A percentile compares a stretch with the other conserved stretches of the same genome.
Conservation (phyloP, 2,113 vertebrate species). For the Pungitius pungitius region DNA sequence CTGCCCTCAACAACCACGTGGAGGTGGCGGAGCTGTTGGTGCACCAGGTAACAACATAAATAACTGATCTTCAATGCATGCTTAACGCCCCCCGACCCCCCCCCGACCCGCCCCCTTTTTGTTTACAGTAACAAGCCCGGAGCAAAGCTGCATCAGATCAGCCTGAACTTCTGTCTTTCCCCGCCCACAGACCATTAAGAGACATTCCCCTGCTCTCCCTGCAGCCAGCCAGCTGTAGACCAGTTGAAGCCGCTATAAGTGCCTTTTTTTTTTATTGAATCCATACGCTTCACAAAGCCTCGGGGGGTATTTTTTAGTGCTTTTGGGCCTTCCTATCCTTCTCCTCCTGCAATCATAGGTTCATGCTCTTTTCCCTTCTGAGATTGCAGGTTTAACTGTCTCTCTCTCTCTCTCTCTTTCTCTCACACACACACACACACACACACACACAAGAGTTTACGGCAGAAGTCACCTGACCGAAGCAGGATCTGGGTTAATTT, state of each 20-base stretch:
- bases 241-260: constrained; percentile 65
- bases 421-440: constrained; percentile 20
- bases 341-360: constrained; percentile 59
- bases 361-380: constrained; percentile 41
- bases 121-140: constrained; percentile 14
- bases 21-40: constrained; percentile 98
- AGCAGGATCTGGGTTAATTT: constrained; percentile 72
- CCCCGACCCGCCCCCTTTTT: neutral
- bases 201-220: constrained; percentile 58
- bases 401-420: too few relatives aligned
- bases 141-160: constrained; percentile 41
- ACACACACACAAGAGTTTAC: constrained; percentile 42
- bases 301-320: constrained; percentile 63
- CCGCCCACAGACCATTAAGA: constrained; percentile 57
- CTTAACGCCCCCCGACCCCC: constrained; percentile 14
- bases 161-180: constrained; percentile 35
- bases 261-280: constrained; percentile 73
- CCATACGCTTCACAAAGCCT: constrained; percentile 66
- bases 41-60: constrained; percentile 88
- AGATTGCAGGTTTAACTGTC: constrained; percentile 72
- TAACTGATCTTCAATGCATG: constrained; percentile 13
- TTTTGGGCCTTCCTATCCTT: constrained; percentile 56
- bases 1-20: constrained; percentile 98
- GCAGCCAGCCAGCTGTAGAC: constrained; percentile 65
- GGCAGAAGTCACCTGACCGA: constrained; percentile 65